Conservation (phyloP, 2,888 invertebrate genomes). For the Nudaria mundana region DNA sequence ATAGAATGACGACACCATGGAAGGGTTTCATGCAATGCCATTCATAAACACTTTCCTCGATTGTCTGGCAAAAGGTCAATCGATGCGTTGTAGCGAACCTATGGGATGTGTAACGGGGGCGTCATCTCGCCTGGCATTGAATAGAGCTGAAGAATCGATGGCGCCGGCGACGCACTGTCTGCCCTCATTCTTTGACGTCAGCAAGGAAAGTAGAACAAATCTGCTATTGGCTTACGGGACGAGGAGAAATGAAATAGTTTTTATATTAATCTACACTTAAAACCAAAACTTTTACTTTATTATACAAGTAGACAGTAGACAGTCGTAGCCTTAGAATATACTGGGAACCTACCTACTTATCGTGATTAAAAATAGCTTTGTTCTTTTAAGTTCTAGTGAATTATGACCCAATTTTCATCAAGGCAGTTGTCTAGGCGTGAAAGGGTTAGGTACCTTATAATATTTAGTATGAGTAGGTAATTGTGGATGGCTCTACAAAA, state of each 20-base stretch:
- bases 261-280: neutral
- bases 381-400: too few relatives aligned
- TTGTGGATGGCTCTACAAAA: too few relatives aligned
- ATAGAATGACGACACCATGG: too few relatives aligned
- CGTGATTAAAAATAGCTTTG: too few relatives aligned
- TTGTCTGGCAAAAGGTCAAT: constrained; percentile 17
- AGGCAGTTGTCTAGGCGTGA: too few relatives aligned
- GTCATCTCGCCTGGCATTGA: constrained; percentile 37
- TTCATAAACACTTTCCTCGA: constrained; percentile 1
- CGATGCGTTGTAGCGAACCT: neutral
- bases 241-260: constrained; percentile 8
- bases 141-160: constrained; percentile 47
- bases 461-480: too few relatives aligned
- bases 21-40: constrained; percentile 3
- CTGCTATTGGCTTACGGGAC: constrained; percentile 13
- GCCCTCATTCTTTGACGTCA: constrained; percentile 47
- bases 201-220: constrained; percentile 34
- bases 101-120: constrained; percentile 15
- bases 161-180: constrained; percentile 47
- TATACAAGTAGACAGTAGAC: too few relatives aligned
- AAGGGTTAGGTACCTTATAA: too few relatives aligned
- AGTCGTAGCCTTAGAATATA: too few relatives aligned
- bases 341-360: too few relatives aligned
- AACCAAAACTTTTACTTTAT: too few relatives aligned
- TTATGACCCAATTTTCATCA: too few relatives aligned